Evolutionary conservation across 1,140 invertebrate genomes (phyloP).

Genomic region (Thaumetopoea pityocampa): DNA sequence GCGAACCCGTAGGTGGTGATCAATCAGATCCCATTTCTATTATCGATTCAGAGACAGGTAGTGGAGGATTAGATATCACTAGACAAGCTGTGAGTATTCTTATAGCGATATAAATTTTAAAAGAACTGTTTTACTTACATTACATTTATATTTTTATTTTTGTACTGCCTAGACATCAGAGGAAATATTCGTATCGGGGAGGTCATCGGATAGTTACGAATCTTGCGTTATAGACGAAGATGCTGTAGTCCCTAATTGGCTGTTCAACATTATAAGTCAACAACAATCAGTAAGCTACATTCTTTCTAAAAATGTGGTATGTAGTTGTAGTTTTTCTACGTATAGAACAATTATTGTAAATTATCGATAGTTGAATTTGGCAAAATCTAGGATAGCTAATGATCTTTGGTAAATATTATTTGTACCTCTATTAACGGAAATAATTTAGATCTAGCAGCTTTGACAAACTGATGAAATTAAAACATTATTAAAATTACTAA

Average conservation of each 20-base stretch:
- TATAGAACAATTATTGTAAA: too few species aligned
- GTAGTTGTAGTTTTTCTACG: too few species aligned
- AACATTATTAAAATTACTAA: too few species aligned
- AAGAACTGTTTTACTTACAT: neutral
- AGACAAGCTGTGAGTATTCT: slow-evolving; percentile 45
- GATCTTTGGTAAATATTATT: too few species aligned
- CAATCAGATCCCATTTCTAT: slow-evolving; percentile 41
- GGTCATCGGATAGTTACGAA: slow-evolving; percentile 54
- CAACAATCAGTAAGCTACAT: slow-evolving; percentile 43
- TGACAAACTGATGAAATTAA: too few species aligned
- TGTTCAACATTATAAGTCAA: slow-evolving; percentile 52
- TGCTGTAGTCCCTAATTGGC: slow-evolving; percentile 50
- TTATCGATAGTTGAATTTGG: too few species aligned
- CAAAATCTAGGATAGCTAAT: too few species aligned
- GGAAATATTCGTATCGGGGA: slow-evolving; percentile 52
- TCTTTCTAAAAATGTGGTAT: too few species aligned
- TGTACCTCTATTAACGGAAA: too few species aligned
- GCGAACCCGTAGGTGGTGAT: slow-evolving; percentile 34
- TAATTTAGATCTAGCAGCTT: too few species aligned
- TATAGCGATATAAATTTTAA: neutral
- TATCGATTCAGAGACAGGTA: slow-evolving; percentile 51
- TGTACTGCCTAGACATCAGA: slow-evolving; percentile 56
- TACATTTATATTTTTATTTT: slow-evolving; percentile 10
- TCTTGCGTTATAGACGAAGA: slow-evolving; percentile 57
- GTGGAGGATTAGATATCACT: slow-evolving; percentile 25